phyloP scores from a whole-genome alignment of 2,113 vertebrate genomes.

The Etheostoma spectabile region DNA sequence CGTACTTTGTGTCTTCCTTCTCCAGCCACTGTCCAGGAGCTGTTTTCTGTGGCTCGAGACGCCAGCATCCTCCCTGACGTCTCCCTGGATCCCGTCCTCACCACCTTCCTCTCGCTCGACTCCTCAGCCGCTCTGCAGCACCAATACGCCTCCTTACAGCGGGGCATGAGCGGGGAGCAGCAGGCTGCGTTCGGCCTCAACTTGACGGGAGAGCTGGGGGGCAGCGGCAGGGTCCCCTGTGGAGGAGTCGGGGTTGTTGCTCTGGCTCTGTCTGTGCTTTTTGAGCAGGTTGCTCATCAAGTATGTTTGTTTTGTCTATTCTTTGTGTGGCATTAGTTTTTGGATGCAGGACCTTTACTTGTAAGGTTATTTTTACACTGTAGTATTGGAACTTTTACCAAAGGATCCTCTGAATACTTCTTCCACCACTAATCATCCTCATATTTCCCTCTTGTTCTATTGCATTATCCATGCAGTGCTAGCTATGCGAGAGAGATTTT shows the following conservation, averaged over 20 bases:
- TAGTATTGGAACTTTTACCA: too few relatives aligned
- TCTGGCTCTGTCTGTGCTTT: slow-evolving; percentile 79
- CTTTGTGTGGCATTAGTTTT: background rate
- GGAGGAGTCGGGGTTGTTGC: slow-evolving; percentile 83
- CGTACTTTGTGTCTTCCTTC: slow-evolving; percentile 73
- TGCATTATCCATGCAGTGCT: too few relatives aligned
- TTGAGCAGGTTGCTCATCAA: slow-evolving; percentile 77
- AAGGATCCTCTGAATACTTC: too few relatives aligned
- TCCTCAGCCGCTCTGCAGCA: slow-evolving; percentile 73
- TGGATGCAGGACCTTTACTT: too few relatives aligned
- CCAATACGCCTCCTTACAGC: slow-evolving; percentile 69
- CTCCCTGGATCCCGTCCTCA: slow-evolving; percentile 75
- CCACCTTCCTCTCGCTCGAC: slow-evolving; percentile 80
- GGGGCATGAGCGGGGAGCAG: slow-evolving; percentile 72
- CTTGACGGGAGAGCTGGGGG: slow-evolving; percentile 66
- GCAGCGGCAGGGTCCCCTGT: slow-evolving; percentile 53
- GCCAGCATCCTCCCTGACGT: slow-evolving; percentile 79
- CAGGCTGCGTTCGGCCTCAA: slow-evolving; percentile 57
- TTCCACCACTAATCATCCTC: too few relatives aligned
- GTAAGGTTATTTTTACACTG: too few relatives aligned
- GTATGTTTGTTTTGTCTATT: slow-evolving; percentile 40
- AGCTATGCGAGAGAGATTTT: too few relatives aligned
- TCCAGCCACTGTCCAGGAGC: slow-evolving; percentile 71
- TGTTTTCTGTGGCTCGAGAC: slow-evolving; percentile 77
- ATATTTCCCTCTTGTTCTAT: too few relatives aligned